Evolutionary conservation across 2,888 invertebrate genomes (phyloP).

Genomic region (Ypsolopha sequella): DNA sequence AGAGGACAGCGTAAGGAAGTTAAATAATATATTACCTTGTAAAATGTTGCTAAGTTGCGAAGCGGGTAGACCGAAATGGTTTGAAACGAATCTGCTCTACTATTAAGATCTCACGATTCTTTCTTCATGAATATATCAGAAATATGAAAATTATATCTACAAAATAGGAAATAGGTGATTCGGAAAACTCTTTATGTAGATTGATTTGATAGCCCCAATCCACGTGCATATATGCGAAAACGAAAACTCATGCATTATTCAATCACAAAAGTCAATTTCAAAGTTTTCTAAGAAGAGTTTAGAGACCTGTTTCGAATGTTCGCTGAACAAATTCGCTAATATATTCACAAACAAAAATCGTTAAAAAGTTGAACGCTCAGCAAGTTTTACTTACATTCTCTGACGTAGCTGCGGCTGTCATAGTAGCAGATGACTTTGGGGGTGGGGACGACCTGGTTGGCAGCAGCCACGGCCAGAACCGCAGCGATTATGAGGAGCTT

Average conservation of each 20-base stretch:
- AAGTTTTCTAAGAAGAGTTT: slow-evolving; percentile 11
- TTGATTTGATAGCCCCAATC: background rate
- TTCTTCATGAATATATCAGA: too few species aligned
- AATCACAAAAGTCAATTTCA: slow-evolving; percentile 5
- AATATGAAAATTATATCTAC: too few species aligned
- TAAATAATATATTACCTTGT: too few species aligned
- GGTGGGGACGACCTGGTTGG: slow-evolving; percentile 43
- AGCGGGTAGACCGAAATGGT: too few species aligned
- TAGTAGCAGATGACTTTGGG: slow-evolving; percentile 80
- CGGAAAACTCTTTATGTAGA: too few species aligned
- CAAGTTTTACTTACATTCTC: slow-evolving; percentile 72
- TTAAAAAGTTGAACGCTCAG: slow-evolving; percentile 26
- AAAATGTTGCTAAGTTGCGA: too few species aligned
- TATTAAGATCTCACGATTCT: too few species aligned
- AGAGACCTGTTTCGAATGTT: slow-evolving; percentile 9
- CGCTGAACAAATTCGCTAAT: slow-evolving; percentile 15
- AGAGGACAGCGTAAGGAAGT: too few species aligned
- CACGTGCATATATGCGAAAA: background rate
- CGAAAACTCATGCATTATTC: slow-evolving; percentile 13
- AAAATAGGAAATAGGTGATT: too few species aligned
- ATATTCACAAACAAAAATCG: background rate
- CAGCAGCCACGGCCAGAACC: slow-evolving; percentile 33
- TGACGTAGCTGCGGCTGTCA: slow-evolving; percentile 76
- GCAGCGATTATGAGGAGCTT: slow-evolving; percentile 28
- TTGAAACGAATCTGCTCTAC: too few species aligned